phyloP scores from a whole-genome alignment of 2,797 vertebrate genomes.

The Chaetodon trifasciatus region DNA sequence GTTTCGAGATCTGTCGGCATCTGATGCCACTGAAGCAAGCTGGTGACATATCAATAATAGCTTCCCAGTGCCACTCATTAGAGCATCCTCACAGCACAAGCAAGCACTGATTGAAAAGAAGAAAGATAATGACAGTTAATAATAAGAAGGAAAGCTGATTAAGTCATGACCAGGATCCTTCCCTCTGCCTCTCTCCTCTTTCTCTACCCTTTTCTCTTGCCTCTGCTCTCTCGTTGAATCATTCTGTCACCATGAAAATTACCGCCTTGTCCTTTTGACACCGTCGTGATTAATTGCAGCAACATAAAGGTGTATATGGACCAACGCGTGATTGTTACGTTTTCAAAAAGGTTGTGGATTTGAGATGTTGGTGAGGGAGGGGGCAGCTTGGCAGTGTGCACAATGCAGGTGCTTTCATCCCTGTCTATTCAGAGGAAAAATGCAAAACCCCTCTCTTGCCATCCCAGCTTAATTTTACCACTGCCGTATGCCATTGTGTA shows the following conservation, averaged over 20 bases:
- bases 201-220: slow-evolving; percentile 33
- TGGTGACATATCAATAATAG: slow-evolving; percentile 79
- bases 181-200: slow-evolving; percentile 46
- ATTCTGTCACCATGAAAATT: slow-evolving; percentile 73
- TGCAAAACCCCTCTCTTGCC: slow-evolving; percentile 51
- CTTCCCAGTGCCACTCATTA: slow-evolving; percentile 77
- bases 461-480: slow-evolving; percentile 53
- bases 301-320: slow-evolving; percentile 74
- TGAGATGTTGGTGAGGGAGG: slow-evolving; percentile 50
- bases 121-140: slow-evolving; percentile 84
- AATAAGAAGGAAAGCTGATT: slow-evolving; percentile 80
- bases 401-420: slow-evolving; percentile 81
- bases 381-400: slow-evolving; percentile 49
- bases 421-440: slow-evolving; percentile 73
- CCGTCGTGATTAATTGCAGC: slow-evolving; percentile 76
- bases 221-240: slow-evolving; percentile 58
- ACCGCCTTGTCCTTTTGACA: slow-evolving; percentile 77
- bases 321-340: slow-evolving; percentile 66
- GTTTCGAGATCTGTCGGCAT: slow-evolving; percentile 71
- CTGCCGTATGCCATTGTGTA: slow-evolving; percentile 49
- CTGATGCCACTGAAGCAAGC: slow-evolving; percentile 71
- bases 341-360: slow-evolving; percentile 58
- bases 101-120: slow-evolving; percentile 84
- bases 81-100: slow-evolving; percentile 81
- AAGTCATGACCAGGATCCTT: slow-evolving; percentile 71